Conservation (phyloP, 2,797 vertebrate species). For the Oreochromis mossambicus region DNA sequence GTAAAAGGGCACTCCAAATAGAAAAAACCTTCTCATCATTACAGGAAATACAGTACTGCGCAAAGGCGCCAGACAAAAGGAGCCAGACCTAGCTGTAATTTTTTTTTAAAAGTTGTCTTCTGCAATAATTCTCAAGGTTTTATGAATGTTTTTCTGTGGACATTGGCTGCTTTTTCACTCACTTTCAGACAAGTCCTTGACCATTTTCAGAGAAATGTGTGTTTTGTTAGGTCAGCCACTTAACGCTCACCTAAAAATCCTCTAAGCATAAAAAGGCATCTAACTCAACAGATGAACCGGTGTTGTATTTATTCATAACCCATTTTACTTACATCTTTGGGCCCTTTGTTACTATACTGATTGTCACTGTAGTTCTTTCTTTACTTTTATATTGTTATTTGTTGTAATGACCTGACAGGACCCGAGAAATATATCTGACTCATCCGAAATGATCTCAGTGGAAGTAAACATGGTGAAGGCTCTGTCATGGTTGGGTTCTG, state of each 20-base stretch:
- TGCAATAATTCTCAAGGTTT: neutral
- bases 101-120: accelerated
- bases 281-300: neutral
- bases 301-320: neutral
- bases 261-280: neutral
- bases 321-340: neutral
- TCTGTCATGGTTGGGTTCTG: neutral
- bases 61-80: neutral
- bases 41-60: neutral
- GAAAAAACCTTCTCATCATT: conserved; percentile 8
- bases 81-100: neutral
- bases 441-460: neutral
- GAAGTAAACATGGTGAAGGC: neutral
- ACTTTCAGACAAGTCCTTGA: neutral
- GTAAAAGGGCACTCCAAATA: neutral
- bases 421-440: neutral
- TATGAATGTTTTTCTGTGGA: neutral
- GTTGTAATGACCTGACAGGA: neutral
- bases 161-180: neutral
- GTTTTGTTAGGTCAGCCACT: neutral
- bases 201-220: neutral
- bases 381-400: neutral
- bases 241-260: neutral
- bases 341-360: neutral
- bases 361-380: neutral